phyloP scores from a whole-genome alignment of 2,113 vertebrate genomes.

The Crotalus helleri region DNA sequence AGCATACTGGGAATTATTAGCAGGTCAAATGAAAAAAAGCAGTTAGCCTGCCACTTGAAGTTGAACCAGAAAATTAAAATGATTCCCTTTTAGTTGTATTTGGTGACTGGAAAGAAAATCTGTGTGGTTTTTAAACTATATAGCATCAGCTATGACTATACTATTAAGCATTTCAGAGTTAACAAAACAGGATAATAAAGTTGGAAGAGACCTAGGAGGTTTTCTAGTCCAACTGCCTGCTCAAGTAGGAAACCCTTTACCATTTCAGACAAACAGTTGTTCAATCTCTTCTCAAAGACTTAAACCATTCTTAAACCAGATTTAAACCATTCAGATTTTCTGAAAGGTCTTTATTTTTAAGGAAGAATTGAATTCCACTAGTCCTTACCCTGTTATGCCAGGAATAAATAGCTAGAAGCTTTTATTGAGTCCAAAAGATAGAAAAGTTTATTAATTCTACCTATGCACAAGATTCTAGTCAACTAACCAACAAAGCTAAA shows the following conservation, averaged over 20 bases:
- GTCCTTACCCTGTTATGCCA: neutral
- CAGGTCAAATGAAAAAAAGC: neutral
- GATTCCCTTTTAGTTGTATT: neutral
- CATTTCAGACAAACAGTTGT: neutral
- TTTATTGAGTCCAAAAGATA: neutral
- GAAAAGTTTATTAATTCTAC: neutral
- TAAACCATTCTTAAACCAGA: neutral
- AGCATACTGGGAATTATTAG: accelerated
- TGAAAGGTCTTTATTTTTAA: neutral
- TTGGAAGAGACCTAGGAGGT: neutral
- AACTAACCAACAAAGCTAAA: neutral
- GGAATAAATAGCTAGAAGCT: neutral
- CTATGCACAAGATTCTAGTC: neutral
- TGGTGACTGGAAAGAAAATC: neutral
- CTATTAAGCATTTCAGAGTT: neutral
- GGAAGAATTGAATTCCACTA: neutral
- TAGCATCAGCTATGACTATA: neutral
- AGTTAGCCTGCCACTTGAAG: neutral
- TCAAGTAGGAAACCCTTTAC: neutral
- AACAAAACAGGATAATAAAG: neutral
- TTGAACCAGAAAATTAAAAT: neutral
- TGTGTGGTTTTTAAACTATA: neutral
- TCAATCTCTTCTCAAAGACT: neutral
- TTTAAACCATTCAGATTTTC: neutral
- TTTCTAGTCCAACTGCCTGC: neutral